Evolutionary conservation across 2,888 invertebrate species (phyloP).

Genomic region (Dicyrtoma fusca): DNA sequence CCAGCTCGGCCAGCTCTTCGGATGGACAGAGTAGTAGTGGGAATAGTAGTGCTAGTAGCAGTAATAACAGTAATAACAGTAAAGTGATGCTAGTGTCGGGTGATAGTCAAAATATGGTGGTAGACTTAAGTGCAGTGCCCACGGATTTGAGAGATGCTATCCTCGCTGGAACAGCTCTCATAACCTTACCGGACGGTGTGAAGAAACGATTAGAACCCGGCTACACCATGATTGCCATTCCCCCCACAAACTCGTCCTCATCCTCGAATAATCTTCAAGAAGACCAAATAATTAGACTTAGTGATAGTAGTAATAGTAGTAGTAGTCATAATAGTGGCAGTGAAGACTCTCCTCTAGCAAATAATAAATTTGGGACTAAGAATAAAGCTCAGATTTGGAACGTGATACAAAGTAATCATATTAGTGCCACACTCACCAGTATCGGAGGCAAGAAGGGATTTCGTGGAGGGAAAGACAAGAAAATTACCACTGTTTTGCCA

Average conservation of each 20-base stretch:
- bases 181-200: constrained; percentile 52
- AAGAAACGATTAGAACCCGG: constrained; percentile 49
- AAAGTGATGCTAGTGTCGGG: constrained; percentile 56
- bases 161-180: constrained; percentile 55
- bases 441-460: constrained; percentile 41
- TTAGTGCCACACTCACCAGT: constrained; percentile 36
- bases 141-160: constrained; percentile 53
- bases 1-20: constrained; percentile 21
- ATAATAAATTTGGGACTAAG: constrained; percentile 45
- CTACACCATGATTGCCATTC: constrained; percentile 54
- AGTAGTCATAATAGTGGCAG: constrained; percentile 31
- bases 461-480: constrained; percentile 45
- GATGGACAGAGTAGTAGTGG: constrained; percentile 22
- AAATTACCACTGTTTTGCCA: constrained; percentile 53
- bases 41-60: constrained; percentile 20
- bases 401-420: constrained; percentile 49
- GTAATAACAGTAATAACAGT: constrained; percentile 33
- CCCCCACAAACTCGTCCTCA: constrained; percentile 35
- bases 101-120: constrained; percentile 56
- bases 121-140: constrained; percentile 53
- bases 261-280: constrained; percentile 35
- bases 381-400: constrained; percentile 55
- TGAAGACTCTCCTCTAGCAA: constrained; percentile 32
- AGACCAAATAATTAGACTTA: constrained; percentile 33
- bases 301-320: constrained; percentile 15